Percentiles rank a stretch among this genome's conserved stretches.
These are phyloP conservation scores for Actinia tenebrosa DNA, from an alignment of 64 coral and sea anemone genomes.

Conservation along the genomic window DNA sequence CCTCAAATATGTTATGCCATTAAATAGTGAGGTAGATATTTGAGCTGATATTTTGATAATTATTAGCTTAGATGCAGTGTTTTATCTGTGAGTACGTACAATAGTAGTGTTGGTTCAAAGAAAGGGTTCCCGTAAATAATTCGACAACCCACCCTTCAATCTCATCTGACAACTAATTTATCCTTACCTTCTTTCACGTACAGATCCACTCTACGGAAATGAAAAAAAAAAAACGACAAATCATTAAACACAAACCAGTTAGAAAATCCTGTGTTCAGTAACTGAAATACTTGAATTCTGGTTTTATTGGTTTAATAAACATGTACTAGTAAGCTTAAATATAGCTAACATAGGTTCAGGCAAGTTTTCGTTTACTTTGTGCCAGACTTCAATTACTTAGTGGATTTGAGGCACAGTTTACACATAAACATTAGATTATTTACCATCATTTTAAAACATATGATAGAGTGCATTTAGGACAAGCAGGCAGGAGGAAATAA, in stretches of 20 bases:
- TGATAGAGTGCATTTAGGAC: neutral
- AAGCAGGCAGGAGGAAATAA: neutral
- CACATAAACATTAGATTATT: conserved; percentile 18
- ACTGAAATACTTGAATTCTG: neutral
- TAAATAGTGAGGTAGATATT: neutral
- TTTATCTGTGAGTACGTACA: neutral
- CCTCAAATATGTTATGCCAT: neutral
- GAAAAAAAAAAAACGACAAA: conserved; percentile 5
- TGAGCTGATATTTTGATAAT: conserved; percentile 10
- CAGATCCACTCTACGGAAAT: conserved; percentile 30
- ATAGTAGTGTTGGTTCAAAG: neutral
- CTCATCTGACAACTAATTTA: neutral
- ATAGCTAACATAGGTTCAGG: conserved; percentile 2
- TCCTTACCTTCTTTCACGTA: conserved; percentile 81
- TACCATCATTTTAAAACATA: neutral
- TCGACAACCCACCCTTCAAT: conserved; percentile 27
- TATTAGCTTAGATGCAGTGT: neutral
- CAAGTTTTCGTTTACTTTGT: conserved; percentile 22
- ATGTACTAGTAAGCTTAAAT: neutral
- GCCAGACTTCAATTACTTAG: conserved; percentile 21
- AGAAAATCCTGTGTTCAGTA: neutral
- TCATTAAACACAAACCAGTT: neutral
- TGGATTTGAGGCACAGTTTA: conserved; percentile 36
- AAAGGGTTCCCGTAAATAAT: neutral
- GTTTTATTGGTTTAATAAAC: conserved; percentile 18